phyloP scores from a whole-genome alignment of 2,888 invertebrate species.

The Heliconius cydno region DNA sequence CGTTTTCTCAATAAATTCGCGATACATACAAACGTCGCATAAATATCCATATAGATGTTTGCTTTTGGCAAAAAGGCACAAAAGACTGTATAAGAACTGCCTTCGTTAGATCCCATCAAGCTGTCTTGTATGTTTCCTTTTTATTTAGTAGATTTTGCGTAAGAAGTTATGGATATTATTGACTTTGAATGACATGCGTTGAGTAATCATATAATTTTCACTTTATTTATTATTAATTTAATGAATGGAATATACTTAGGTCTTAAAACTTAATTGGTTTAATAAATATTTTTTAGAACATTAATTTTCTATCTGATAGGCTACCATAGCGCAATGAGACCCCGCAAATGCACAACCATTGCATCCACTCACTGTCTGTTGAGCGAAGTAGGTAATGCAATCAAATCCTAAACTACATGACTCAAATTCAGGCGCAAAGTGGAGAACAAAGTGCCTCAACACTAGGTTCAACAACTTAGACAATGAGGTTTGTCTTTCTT shows the following conservation, averaged over 20 bases:
- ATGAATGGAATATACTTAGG: too few species aligned
- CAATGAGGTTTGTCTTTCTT: too few species aligned
- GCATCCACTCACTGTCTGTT: too few species aligned
- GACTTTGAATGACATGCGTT: neutral
- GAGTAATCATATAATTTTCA: neutral
- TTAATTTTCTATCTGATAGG: too few species aligned
- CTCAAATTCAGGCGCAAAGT: neutral
- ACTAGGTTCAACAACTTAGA: neutral
- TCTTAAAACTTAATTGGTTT: too few species aligned
- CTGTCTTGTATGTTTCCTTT: constrained; percentile 35
- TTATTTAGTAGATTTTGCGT: constrained; percentile 13
- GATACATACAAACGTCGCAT: constrained; percentile 43
- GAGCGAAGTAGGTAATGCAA: neutral
- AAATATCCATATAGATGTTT: constrained; percentile 44
- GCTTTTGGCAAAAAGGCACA: constrained; percentile 36
- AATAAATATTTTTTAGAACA: too few species aligned
- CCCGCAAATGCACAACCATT: too few species aligned
- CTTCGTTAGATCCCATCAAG: constrained; percentile 38
- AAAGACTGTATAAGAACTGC: constrained; percentile 33
- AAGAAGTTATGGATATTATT: constrained; percentile 11
- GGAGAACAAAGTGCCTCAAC: neutral
- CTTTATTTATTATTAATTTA: too few species aligned
- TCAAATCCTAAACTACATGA: neutral
- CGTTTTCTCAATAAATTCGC: constrained; percentile 43
- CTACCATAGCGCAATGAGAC: too few species aligned